Conservation (phyloP, 2,113 vertebrate species). For the Bagarius yarrelli region DNA sequence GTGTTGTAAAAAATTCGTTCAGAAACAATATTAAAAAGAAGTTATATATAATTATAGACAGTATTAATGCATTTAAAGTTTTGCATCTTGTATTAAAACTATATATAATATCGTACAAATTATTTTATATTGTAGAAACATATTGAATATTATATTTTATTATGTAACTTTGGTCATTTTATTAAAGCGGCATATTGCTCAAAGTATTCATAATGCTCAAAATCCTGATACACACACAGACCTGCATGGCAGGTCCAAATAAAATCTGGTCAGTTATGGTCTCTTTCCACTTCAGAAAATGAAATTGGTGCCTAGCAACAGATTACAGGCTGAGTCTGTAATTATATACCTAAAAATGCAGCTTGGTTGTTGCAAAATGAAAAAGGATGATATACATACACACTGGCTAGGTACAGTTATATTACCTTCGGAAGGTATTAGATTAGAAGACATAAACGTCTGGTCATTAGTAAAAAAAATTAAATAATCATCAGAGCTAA, state of each 20-base stretch:
- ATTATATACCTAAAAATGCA: slow-evolving; percentile 9
- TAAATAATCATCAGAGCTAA: background rate
- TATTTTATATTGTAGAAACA: no score
- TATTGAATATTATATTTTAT: no score
- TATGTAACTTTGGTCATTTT: background rate
- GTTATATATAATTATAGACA: background rate
- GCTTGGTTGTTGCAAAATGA: background rate
- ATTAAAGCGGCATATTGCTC: background rate
- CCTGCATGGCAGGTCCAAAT: background rate
- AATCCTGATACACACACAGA: background rate
- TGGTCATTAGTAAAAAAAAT: slow-evolving; percentile 4
- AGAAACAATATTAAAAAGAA: background rate
- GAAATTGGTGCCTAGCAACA: background rate
- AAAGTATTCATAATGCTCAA: background rate
- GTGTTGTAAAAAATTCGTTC: background rate
- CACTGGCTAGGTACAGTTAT: background rate
- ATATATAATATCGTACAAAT: background rate
- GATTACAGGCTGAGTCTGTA: slow-evolving; percentile 10
- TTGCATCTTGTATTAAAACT: background rate
- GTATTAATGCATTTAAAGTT: background rate
- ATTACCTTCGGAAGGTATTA: background rate
- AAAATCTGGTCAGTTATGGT: background rate
- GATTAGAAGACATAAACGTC: background rate
- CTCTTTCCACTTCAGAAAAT: background rate
- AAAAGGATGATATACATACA: background rate